Base-by-base conservation (phyloP, 2,888 invertebrate genomes). In the Pyrrhia umbra region DNA sequence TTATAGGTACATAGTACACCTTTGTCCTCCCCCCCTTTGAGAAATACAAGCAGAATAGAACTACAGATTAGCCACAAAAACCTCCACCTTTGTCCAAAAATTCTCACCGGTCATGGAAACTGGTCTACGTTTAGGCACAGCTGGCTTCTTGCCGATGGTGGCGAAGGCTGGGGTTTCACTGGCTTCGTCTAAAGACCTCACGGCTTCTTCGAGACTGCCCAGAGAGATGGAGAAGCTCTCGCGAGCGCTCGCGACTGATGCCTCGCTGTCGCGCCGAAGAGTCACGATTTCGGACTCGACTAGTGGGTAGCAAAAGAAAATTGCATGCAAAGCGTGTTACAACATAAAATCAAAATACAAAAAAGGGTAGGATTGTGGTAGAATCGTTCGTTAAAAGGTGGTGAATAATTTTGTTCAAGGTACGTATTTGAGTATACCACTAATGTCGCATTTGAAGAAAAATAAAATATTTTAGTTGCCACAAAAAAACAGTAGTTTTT, bases 61-160 rank as follows among this genome's bases (percentile, higher is more conserved):
- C n/a, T n/a, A n/a, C n/a, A 30, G 13, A 30, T n/a, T 34, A 34
- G 34, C 34, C 8, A 1, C 5, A 2, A 8, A 30, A 13, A 56
- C 49, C 51, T 25, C 30, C 63, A 45, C 54, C 54, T 13, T 30
- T 16, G 21, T 3, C 4, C 2, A 4, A 5, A 13, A 3, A 23
- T 34, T n/a, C 91, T 91, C 87, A 96, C 96, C 96, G 87, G 95
- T 92, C 95, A 96, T 96, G 57, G 96, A 96, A 30, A 96, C 86
- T 8, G 96, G 96, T 65, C 96, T 88, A 63, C 96, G 90, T 77
- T 96, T 95, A 0, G 95, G 95, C 71, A 95, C 94, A 3, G 94
- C 94, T 0, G 95, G 94, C 67, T 95, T 95, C 85, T 94, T 95
- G 62, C 92, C 92, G 42, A 95, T 88, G 0, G 95, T 95, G 0